Evolutionary conservation across 2,113 vertebrate species (phyloP).

Genomic region (Archilochus colubris): DNA sequence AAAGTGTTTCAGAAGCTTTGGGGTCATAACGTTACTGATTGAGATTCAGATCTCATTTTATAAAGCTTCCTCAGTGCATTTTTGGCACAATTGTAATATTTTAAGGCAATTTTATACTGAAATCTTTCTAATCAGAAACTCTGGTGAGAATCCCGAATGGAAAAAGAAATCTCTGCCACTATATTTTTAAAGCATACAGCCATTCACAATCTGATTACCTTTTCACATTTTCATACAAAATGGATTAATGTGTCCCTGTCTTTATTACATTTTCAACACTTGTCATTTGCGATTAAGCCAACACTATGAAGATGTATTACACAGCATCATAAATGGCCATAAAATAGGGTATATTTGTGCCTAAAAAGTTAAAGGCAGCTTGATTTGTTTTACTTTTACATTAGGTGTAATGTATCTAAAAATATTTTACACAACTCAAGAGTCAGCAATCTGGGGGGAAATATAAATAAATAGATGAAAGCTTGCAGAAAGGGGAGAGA

Average conservation of each 20-base stretch:
- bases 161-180: conserved; percentile 63
- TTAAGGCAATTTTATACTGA: conserved; percentile 39
- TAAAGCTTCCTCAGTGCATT: background rate
- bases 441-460: conserved; percentile 45
- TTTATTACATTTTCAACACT: conserved; percentile 83
- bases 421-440: conserved; percentile 54
- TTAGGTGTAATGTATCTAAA: conserved; percentile 44
- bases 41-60: conserved; percentile 8
- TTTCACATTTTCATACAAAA: conserved; percentile 82
- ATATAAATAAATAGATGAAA: conserved; percentile 49
- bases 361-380: conserved; percentile 63
- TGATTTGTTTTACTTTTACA: conserved; percentile 65
- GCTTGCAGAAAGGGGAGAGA: background rate
- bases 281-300: conserved; percentile 80
- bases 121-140: conserved; percentile 57
- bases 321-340: conserved; percentile 67
- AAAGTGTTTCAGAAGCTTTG: conserved; percentile 20
- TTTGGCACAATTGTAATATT: background rate
- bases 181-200: conserved; percentile 71
- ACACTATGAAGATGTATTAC: conserved; percentile 78
- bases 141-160: conserved; percentile 37
- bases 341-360: conserved; percentile 61
- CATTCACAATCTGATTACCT: conserved; percentile 81
- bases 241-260: conserved; percentile 78
- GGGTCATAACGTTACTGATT: background rate